Evolutionary conservation across 2,797 vertebrate species (phyloP).

Genomic region (Peromyscus attwateri): DNA sequence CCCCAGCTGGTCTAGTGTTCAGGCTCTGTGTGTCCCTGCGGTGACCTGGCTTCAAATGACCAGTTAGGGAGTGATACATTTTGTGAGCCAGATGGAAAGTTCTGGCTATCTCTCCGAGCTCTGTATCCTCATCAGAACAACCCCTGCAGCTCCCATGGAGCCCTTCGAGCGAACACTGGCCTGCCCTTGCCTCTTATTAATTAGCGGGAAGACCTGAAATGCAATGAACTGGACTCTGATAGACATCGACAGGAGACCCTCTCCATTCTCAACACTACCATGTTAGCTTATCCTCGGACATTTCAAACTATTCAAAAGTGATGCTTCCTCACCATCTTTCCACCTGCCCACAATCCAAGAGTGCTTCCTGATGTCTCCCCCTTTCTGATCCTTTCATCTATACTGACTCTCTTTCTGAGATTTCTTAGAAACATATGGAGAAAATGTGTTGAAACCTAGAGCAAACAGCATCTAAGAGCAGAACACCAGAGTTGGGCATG

Average conservation of each 20-base stretch:
- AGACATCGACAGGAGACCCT: background rate
- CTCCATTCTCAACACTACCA: background rate
- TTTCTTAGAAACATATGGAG: background rate
- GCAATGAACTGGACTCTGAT: too few species aligned
- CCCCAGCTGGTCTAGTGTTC: background rate
- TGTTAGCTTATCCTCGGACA: background rate
- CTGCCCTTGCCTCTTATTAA: background rate
- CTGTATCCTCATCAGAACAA: background rate
- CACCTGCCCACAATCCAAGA: background rate
- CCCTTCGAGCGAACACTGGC: too few species aligned
- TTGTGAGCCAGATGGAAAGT: background rate
- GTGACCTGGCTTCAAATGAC: background rate
- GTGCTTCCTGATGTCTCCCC: too few species aligned
- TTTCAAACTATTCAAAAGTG: background rate
- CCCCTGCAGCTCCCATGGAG: background rate
- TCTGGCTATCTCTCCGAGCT: background rate
- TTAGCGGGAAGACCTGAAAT: background rate
- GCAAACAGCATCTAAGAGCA: background rate
- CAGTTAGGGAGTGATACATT: background rate
- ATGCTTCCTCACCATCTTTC: background rate
- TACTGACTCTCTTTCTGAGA: background rate
- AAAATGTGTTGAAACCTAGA: background rate
- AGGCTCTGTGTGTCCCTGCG: background rate
- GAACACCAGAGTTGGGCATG: background rate
- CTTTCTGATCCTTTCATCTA: background rate